Conservation (phyloP, 2,113 vertebrate species). For the Genyomyrus donnyi region DNA sequence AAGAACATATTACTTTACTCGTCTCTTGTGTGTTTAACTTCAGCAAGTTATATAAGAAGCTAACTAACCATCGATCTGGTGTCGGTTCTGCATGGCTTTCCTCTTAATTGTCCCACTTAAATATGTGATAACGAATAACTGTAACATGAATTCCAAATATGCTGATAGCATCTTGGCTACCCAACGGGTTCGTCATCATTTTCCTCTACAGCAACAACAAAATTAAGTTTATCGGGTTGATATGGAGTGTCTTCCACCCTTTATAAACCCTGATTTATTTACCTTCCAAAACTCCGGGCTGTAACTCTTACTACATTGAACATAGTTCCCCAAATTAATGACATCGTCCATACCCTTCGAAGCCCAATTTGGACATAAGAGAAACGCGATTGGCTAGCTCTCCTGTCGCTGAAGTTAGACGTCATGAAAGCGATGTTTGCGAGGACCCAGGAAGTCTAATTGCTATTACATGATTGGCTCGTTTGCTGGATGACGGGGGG, state of each 20-base stretch:
- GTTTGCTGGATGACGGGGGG: constrained; percentile 14
- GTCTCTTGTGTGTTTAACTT: neutral
- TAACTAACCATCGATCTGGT: neutral
- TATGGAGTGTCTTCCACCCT: neutral
- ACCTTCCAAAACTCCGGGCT: constrained; percentile 45
- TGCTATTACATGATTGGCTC: constrained; percentile 20
- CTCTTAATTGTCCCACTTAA: neutral
- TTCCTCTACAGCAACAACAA: neutral
- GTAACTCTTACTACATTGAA: constrained; percentile 41
- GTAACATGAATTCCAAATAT: neutral
- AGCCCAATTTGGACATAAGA: neutral
- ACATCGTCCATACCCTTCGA: constrained; percentile 50
- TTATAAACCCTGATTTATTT: constrained; percentile 21
- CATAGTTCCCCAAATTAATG: constrained; percentile 34
- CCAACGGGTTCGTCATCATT: neutral
- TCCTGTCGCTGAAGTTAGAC: neutral
- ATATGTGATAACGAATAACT: neutral
- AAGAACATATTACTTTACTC: neutral
- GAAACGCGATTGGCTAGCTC: constrained; percentile 33
- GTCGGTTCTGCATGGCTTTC: neutral
- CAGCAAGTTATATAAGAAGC: neutral
- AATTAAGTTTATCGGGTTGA: neutral
- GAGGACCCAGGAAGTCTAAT: neutral
- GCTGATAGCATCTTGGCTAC: neutral
- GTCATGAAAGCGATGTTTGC: neutral